phyloP scores from a whole-genome alignment of 2,888 invertebrate species.

The Epiperipatus broadwayi region DNA sequence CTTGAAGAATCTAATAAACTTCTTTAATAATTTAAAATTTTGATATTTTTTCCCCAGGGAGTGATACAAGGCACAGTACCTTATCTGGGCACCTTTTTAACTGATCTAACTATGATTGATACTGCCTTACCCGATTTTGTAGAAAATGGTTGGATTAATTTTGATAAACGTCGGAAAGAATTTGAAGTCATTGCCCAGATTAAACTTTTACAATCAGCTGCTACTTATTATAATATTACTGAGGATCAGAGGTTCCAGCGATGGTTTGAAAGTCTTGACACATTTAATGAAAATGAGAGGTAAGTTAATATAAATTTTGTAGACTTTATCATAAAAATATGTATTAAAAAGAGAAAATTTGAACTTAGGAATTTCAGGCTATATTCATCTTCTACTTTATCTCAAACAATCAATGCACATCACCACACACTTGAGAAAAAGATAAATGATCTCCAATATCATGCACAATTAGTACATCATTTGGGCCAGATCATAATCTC shows the following conservation, averaged over 20 bases:
- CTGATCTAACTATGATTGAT: conserved; percentile 96
- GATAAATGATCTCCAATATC: no score
- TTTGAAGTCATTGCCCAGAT: conserved; percentile 94
- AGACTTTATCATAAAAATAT: no score
- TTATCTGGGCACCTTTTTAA: conserved; percentile 89
- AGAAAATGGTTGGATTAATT: conserved; percentile 73
- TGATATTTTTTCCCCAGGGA: conserved; percentile 16
- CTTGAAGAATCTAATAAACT: not conserved
- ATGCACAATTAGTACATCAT: no score
- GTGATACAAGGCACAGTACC: conserved; percentile 68
- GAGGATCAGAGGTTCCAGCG: conserved; percentile 71
- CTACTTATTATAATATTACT: conserved; percentile 75
- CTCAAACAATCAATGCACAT: no score
- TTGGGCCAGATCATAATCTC: no score
- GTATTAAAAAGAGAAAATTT: conserved; percentile 6
- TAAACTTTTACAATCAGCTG: conserved; percentile 80
- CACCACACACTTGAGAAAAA: no score
- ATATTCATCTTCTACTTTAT: no score
- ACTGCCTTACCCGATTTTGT: conserved; percentile 42
- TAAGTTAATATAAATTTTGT: conserved; percentile 35
- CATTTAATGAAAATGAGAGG: conserved; percentile 77
- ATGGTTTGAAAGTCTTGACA: conserved; percentile 82
- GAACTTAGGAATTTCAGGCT: no score
- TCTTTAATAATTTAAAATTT: conserved; percentile 3
- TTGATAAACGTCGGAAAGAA: conserved; percentile 92